phyloP scores from a whole-genome alignment of 2,113 vertebrate species.

The Hemicordylus capensis region DNA sequence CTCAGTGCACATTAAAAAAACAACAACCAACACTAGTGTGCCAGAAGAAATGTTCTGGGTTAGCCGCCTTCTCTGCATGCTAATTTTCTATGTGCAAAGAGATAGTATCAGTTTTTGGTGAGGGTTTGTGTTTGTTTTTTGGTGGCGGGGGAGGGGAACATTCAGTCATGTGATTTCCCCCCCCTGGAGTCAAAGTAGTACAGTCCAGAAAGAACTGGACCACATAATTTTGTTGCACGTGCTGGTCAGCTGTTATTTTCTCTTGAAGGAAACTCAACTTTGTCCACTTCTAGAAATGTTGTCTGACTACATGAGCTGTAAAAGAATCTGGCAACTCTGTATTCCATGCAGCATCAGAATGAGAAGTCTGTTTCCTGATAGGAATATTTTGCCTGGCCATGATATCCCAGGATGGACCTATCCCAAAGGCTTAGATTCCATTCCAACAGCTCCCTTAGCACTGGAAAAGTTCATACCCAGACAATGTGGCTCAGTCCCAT shows the following conservation, averaged over 20 bases:
- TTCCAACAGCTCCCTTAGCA: neutral
- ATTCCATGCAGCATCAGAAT: neutral
- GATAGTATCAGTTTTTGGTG: neutral
- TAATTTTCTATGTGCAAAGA: neutral
- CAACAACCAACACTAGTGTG: neutral
- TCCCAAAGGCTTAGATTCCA: neutral
- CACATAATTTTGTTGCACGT: neutral
- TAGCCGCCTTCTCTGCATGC: neutral
- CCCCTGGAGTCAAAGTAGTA: neutral
- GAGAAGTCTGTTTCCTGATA: neutral
- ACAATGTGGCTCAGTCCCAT: neutral
- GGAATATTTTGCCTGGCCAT: neutral
- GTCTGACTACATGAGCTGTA: neutral
- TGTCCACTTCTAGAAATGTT: neutral
- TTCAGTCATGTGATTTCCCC: neutral
- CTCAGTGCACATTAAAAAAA: neutral
- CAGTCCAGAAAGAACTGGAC: neutral
- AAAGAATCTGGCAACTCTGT: neutral
- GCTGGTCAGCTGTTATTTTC: neutral
- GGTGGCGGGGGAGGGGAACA: neutral
- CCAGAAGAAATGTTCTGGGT: neutral
- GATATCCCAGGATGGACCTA: conserved; percentile 12
- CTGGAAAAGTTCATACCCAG: conserved; percentile 14
- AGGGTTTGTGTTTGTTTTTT: too few relatives aligned
- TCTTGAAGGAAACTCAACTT: neutral